Conservation (phyloP, 2,113 vertebrate genomes). For the cat (Felis catus) region DNA sequence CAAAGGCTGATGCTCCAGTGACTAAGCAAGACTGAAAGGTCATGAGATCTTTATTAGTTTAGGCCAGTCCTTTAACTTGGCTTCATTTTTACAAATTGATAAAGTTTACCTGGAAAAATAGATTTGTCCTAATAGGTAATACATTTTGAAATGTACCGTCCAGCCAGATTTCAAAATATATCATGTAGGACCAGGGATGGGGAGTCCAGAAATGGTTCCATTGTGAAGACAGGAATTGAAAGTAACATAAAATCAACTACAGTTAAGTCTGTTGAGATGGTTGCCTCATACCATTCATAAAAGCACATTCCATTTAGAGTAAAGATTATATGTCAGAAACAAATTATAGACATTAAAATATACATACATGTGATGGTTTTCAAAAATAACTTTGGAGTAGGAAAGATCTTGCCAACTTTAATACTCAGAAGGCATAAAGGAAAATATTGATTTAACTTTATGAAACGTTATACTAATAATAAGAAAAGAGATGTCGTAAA, state of each 20-base stretch:
- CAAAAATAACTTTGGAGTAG: neutral
- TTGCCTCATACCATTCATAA: neutral
- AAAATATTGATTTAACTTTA: neutral
- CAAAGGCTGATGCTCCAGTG: neutral
- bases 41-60: neutral
- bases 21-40: neutral
- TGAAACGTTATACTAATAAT: neutral
- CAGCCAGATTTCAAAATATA: neutral
- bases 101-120: neutral
- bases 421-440: neutral
- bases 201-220: neutral
- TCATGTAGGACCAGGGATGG: neutral
- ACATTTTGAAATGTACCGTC: neutral
- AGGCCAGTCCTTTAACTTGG: neutral
- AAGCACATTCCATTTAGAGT: neutral
- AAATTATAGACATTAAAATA: neutral
- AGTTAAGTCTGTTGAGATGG: neutral
- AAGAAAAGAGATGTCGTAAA: neutral
- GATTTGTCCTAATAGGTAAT: neutral
- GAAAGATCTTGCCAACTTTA: neutral
- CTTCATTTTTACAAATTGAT: neutral
- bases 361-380: neutral
- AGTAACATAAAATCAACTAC: neutral
- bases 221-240: neutral
- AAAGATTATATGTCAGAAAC: neutral